These are phyloP conservation scores for Brachionus plicatilis DNA, from an alignment of 1,140 invertebrate species.

Conservation along the genomic window DNA sequence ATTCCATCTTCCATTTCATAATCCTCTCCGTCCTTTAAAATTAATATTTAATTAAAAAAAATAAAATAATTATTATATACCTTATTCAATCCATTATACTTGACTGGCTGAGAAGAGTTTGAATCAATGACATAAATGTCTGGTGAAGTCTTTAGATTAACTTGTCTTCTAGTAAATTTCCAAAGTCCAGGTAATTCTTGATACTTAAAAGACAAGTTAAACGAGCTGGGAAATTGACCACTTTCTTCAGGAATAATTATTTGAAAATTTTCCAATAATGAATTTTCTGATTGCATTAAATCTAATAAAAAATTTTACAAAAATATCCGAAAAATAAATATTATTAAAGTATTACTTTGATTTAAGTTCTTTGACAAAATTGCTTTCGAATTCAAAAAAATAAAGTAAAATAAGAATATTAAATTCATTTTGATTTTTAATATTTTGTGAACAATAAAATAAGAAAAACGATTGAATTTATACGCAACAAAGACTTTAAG, in stretches of 20 bases:
- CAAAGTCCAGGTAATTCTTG: not conserved
- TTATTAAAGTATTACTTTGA: not conserved
- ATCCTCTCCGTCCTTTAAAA: not conserved
- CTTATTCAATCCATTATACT: not conserved
- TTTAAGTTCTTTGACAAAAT: not conserved
- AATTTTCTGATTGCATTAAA: not conserved
- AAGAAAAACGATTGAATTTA: not conserved
- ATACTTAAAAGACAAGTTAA: not conserved
- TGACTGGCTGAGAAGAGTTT: not conserved
- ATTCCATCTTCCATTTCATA: not conserved
- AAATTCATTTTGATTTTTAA: not conserved
- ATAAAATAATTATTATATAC: not conserved
- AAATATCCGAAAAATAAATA: not conserved
- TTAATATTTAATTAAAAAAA: not conserved
- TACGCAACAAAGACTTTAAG: not conserved
- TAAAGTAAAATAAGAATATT: not conserved
- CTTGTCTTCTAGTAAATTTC: not conserved
- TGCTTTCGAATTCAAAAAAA: not conserved
- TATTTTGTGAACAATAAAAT: too few species aligned
- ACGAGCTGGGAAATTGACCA: not conserved
- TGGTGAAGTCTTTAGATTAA: not conserved
- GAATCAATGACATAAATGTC: not conserved
- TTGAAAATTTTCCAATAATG: not conserved
- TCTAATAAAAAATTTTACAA: not conserved
- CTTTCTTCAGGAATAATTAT: not conserved